A percentile compares a stretch with the other conserved stretches of the same genome.
These are phyloP conservation scores for Gnathochromis pfefferi DNA, from an alignment of 2,113 vertebrate genomes.

Conservation along the genomic window DNA sequence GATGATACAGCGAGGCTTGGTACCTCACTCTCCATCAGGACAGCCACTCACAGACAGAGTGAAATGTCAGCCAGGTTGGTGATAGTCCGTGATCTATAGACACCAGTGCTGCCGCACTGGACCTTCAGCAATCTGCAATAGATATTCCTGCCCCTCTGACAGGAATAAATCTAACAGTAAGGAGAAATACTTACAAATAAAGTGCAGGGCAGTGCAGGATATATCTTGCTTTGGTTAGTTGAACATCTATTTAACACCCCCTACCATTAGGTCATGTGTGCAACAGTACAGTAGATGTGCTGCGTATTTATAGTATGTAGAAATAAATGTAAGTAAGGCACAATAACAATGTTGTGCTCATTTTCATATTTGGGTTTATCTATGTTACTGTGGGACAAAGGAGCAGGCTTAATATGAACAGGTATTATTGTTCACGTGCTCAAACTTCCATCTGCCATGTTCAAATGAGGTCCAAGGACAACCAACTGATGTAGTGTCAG, in stretches of 20 bases:
- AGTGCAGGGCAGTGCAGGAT: background rate
- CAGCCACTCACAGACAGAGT: slow-evolving; percentile 28
- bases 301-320: background rate
- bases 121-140: slow-evolving; percentile 40
- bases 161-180: slow-evolving; percentile 35
- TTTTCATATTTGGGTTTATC: background rate
- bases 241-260: slow-evolving; percentile 39
- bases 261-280: background rate
- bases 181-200: slow-evolving; percentile 2
- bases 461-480: slow-evolving; percentile 54
- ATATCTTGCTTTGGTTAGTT: slow-evolving; percentile 1
- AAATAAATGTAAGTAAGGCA: background rate
- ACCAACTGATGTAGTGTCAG: slow-evolving; percentile 20
- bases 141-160: slow-evolving; percentile 53
- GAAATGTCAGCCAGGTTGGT: slow-evolving; percentile 58
- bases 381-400: background rate
- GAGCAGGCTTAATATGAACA: background rate
- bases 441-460: slow-evolving; percentile 1
- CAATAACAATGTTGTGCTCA: background rate
- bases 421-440: background rate
- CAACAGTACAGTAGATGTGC: background rate
- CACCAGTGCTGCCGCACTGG: slow-evolving; percentile 2
- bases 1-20: slow-evolving; percentile 15
- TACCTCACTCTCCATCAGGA: slow-evolving; percentile 25
- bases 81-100: slow-evolving; percentile 60